Evolutionary conservation across 1,140 invertebrate species (phyloP).

Genomic region (Drosophila nikananu): DNA sequence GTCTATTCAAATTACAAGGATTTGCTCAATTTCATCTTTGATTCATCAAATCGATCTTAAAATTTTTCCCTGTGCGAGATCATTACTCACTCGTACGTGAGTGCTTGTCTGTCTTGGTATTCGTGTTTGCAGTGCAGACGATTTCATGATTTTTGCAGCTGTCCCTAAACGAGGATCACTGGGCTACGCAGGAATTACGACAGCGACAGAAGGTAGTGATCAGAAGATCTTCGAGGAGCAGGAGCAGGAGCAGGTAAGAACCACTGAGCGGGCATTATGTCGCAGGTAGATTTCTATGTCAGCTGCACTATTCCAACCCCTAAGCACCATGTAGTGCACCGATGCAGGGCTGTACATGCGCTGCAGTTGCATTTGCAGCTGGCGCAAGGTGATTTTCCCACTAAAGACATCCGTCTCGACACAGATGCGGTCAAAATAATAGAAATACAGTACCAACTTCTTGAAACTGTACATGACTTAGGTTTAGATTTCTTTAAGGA

Average conservation of each 20-base stretch:
- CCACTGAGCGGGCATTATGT: constrained; percentile 53
- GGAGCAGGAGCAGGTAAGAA: constrained; percentile 49
- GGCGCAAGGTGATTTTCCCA: constrained; percentile 81
- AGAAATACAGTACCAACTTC: background rate
- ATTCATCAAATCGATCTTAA: constrained; percentile 19
- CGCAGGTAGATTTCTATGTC: constrained; percentile 76
- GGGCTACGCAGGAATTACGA: constrained; percentile 75
- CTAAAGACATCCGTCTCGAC: constrained; percentile 44
- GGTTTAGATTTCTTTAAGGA: background rate
- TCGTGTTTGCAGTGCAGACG: constrained; percentile 57
- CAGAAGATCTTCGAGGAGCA: constrained; percentile 44
- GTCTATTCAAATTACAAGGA: background rate
- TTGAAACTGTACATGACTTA: background rate
- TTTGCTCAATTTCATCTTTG: background rate
- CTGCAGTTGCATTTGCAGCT: constrained; percentile 71
- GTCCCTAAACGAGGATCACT: constrained; percentile 72
- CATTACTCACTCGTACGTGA: constrained; percentile 29
- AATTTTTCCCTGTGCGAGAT: constrained; percentile 37
- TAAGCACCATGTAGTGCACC: constrained; percentile 55
- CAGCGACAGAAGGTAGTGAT: constrained; percentile 50
- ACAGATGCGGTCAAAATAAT: constrained; percentile 34
- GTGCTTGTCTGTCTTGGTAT: constrained; percentile 9
- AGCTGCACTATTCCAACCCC: constrained; percentile 69
- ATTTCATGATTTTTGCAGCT: constrained; percentile 80
- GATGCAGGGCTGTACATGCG: constrained; percentile 68